phyloP scores from a whole-genome alignment of 2,888 invertebrate species.

The Drosophila mettleri region DNA sequence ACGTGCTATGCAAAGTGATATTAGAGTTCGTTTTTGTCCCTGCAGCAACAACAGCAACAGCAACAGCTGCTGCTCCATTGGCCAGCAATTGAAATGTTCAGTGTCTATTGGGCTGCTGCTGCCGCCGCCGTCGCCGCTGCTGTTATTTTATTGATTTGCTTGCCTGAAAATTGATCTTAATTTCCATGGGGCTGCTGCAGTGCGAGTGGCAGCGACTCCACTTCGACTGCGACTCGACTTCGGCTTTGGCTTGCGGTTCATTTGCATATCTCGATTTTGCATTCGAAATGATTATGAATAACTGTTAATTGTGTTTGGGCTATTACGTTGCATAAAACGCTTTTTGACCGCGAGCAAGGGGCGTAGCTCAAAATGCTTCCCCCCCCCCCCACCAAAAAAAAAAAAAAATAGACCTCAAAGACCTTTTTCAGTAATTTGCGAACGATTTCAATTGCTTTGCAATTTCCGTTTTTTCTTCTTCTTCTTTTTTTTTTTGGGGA shows the following conservation, averaged over 20 bases:
- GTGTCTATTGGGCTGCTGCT: conserved; percentile 33
- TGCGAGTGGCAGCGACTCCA: conserved; percentile 20
- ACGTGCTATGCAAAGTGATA: conserved; percentile 49
- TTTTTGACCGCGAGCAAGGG: conserved; percentile 21
- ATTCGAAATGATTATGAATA: conserved; percentile 57
- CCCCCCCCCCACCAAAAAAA: background rate
- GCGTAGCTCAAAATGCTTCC: conserved; percentile 1
- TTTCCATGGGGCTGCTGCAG: conserved; percentile 41
- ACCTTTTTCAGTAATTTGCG: conserved; percentile 31
- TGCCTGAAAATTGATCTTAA: conserved; percentile 70
- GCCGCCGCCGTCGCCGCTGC: conserved; percentile 16
- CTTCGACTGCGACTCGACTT: conserved; percentile 28
- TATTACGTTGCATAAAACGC: conserved; percentile 59
- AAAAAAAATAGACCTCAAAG: conserved; percentile 21
- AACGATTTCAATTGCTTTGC: conserved; percentile 23
- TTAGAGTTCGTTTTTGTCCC: conserved; percentile 51
- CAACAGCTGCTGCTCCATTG: conserved; percentile 38
- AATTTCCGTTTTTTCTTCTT: conserved; percentile 3
- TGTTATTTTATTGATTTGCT: conserved; percentile 69
- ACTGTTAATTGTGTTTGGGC: conserved; percentile 68
- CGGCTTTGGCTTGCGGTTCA: conserved; percentile 39
- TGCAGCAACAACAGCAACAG: conserved; percentile 57
- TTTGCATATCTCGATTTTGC: conserved; percentile 54
- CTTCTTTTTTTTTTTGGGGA: background rate
- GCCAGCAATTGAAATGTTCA: conserved; percentile 74